phyloP scores from a whole-genome alignment of 2,888 invertebrate genomes.

The Tetragnatha montana region DNA sequence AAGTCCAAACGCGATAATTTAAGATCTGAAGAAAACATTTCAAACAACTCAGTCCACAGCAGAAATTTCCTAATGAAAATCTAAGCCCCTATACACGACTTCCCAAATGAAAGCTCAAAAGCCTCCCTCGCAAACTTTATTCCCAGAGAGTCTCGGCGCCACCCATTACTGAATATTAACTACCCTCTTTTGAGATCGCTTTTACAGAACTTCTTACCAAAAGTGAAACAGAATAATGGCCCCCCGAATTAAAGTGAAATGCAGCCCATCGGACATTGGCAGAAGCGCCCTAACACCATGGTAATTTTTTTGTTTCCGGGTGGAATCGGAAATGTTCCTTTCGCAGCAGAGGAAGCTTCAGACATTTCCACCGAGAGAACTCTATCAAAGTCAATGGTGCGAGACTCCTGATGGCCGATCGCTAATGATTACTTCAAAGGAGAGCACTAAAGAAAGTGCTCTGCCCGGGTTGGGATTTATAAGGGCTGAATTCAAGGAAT shows the following conservation, averaged over 20 bases:
- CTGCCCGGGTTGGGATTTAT: slow-evolving; percentile 17
- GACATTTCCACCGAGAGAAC: slow-evolving; percentile 34
- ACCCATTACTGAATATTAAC: background rate
- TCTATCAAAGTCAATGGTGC: slow-evolving; percentile 51
- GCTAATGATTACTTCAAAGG: slow-evolving; percentile 47
- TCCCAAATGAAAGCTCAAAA: background rate
- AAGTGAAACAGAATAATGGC: background rate
- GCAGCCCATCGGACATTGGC: background rate
- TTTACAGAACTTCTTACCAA: background rate
- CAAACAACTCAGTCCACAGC: too few species aligned
- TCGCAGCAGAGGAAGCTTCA: slow-evolving; percentile 14
- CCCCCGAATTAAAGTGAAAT: background rate
- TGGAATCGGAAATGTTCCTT: slow-evolving; percentile 21
- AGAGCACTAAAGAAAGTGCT: slow-evolving; percentile 18
- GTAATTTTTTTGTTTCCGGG: background rate
- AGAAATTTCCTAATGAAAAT: too few species aligned
- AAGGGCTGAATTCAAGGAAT: background rate
- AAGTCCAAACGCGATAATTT: too few species aligned
- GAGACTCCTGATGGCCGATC: slow-evolving; percentile 44
- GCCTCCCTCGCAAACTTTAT: background rate
- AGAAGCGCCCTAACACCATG: background rate
- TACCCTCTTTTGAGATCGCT: background rate
- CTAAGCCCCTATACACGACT: background rate
- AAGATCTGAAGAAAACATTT: too few species aligned
- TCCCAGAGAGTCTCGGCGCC: background rate